Evolutionary conservation across 2,888 invertebrate genomes (phyloP).

Genomic region (Mimumesa dahlbomi): DNA sequence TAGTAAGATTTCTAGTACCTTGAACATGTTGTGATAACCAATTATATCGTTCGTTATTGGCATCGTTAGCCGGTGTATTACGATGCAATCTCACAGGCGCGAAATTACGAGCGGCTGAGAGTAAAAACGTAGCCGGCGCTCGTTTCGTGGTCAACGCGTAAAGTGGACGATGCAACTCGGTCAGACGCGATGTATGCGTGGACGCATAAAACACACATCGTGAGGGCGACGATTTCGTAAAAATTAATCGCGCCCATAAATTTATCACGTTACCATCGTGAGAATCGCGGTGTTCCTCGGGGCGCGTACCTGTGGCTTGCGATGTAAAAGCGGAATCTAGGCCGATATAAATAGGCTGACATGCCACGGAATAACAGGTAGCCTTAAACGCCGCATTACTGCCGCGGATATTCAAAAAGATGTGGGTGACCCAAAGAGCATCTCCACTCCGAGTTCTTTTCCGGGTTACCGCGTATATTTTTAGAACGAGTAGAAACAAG

Average conservation of each 20-base stretch:
- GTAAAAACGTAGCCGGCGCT: constrained; percentile 11
- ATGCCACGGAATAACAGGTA: constrained; percentile 78
- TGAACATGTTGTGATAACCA: constrained; percentile 30
- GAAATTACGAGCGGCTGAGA: constrained; percentile 14
- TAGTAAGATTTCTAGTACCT: constrained; percentile 44
- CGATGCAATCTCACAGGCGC: constrained; percentile 17
- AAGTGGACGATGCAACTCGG: constrained; percentile 32
- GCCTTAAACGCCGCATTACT: constrained; percentile 71
- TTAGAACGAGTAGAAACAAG: neutral
- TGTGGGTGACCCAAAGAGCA: neutral
- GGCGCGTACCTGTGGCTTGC: constrained; percentile 68
- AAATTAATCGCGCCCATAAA: constrained; percentile 70
- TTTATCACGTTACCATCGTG: constrained; percentile 71
- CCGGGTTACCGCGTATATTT: constrained; percentile 19
- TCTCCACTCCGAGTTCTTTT: constrained; percentile 20
- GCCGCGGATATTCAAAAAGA: constrained; percentile 44
- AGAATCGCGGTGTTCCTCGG: constrained; percentile 73
- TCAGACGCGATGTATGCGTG: constrained; percentile 17
- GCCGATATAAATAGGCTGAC: constrained; percentile 80
- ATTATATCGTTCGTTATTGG: neutral
- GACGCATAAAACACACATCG: constrained; percentile 20
- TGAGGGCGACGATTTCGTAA: constrained; percentile 67
- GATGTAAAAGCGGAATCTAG: constrained; percentile 79
- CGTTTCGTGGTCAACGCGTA: constrained; percentile 31
- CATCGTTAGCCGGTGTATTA: constrained; percentile 1